phyloP scores from a whole-genome alignment of 35 echinoderm and acorn worm species.

The Anneissia japonica region DNA sequence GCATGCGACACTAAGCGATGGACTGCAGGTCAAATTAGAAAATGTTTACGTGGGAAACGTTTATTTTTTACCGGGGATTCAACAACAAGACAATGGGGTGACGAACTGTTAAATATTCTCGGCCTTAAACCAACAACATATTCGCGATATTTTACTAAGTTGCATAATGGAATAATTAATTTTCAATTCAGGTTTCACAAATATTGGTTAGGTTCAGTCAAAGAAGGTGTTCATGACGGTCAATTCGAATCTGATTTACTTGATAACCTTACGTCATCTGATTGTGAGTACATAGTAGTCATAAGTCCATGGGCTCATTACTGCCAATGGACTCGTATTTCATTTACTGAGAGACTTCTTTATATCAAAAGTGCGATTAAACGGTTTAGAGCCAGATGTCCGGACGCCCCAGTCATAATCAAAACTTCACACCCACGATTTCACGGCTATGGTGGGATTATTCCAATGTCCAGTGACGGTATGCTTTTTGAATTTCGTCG shows the following conservation, averaged over 20 bases:
- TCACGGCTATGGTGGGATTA: neutral
- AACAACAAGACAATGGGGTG: neutral
- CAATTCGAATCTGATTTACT: too few relatives aligned
- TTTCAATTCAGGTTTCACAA: too few relatives aligned
- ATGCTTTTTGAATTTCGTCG: neutral
- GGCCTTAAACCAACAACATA: neutral
- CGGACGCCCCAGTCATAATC: conserved; percentile 4
- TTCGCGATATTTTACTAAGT: too few relatives aligned
- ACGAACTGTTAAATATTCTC: neutral
- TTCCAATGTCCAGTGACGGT: conserved; percentile 22
- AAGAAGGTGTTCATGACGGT: too few relatives aligned
- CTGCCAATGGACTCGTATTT: conserved; percentile 18
- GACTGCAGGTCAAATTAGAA: neutral
- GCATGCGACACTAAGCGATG: neutral
- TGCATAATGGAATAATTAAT: too few relatives aligned
- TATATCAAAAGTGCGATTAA: neutral
- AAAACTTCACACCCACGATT: conserved; percentile 27
- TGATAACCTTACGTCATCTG: too few relatives aligned
- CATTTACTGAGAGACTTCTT: neutral
- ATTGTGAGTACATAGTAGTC: neutral
- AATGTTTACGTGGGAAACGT: neutral
- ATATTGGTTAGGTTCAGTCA: too few relatives aligned
- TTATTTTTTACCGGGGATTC: neutral
- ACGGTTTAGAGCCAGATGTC: conserved; percentile 20
- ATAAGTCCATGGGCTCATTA: conserved; percentile 57